These are phyloP conservation scores for Anniella stebbinsi DNA, from an alignment of 2,797 vertebrate species.

Conservation along the genomic window DNA sequence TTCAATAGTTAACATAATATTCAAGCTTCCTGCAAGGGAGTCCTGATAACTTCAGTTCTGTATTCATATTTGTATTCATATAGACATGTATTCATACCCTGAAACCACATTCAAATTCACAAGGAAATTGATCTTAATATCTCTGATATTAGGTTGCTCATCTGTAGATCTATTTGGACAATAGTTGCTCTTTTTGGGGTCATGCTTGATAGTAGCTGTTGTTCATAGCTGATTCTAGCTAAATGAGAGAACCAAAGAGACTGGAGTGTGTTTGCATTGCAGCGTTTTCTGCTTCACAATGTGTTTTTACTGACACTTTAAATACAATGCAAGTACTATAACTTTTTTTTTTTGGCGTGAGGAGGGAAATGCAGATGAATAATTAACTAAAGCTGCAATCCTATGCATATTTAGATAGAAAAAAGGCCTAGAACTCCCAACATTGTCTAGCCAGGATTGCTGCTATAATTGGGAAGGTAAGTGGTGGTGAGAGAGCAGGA, in stretches of 20 bases:
- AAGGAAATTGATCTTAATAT: neutral
- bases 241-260: neutral
- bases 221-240: neutral
- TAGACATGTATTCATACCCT: neutral
- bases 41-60: neutral
- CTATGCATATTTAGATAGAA: neutral
- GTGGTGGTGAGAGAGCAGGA: neutral
- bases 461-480: neutral
- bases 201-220: neutral
- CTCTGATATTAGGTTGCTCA: neutral
- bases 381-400: neutral
- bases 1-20: neutral
- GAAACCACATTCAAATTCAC: neutral
- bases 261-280: neutral
- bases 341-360: neutral
- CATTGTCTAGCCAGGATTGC: neutral
- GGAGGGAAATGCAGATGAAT: neutral
- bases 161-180: neutral
- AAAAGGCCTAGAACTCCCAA: neutral
- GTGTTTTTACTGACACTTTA: no score
- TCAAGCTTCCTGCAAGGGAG: neutral
- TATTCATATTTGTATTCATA: neutral
- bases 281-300: neutral
- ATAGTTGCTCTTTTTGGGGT: neutral
- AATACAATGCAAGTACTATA: neutral